Base-by-base conservation (phyloP, 2,888 invertebrate species). In the Cerastis rubricosa region DNA sequence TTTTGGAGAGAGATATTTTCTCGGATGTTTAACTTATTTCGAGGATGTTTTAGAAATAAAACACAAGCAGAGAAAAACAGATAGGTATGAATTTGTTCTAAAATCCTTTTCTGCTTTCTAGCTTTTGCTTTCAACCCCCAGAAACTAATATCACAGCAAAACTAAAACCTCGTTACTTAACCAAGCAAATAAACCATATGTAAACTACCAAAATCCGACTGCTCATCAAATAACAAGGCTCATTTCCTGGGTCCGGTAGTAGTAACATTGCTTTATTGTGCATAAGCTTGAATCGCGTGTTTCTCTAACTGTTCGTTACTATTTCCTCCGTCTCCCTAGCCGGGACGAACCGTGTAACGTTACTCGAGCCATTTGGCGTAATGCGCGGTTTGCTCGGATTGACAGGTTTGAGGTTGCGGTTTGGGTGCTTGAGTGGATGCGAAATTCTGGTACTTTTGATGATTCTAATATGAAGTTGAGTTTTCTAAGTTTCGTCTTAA, bases 321-420 rank as follows among this genome's bases (percentile, higher is more conserved):
- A 95, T 95, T 94, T 94, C 96, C 96, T 92, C 92, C 92, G 89
- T 88, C 87, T 51, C 76, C 76, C 76, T 45, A 63, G n/a, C 61
- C 45, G 71, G 83, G 77, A 82, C 72, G 74, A 78, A 66, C 80
- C 70, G 81, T 71, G 78, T 93, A 91, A 93, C 91, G 94, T 96
- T 95, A 94, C 90, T 90, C 96, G 95, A 94, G 91, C 96, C 96
- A 96, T 96, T 96, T 96, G 94, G 92, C 93, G 91, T 96, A 95
- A 96, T 95, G 94, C 95, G 96, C 93, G 96, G 96, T 96, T 96
- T 94, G 91, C 90, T 85, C 91, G 95, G 96, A 96, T 96, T 96
- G 96, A 96, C 96, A 96, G 93, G 89, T 89, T 79, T 83, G 71
- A 76, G 87, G 87, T 68, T 70, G 80, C 29, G 69, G 79, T 68